Conservation (phyloP, 2,113 vertebrate genomes). For the mouse (Mus musculus) region DNA sequence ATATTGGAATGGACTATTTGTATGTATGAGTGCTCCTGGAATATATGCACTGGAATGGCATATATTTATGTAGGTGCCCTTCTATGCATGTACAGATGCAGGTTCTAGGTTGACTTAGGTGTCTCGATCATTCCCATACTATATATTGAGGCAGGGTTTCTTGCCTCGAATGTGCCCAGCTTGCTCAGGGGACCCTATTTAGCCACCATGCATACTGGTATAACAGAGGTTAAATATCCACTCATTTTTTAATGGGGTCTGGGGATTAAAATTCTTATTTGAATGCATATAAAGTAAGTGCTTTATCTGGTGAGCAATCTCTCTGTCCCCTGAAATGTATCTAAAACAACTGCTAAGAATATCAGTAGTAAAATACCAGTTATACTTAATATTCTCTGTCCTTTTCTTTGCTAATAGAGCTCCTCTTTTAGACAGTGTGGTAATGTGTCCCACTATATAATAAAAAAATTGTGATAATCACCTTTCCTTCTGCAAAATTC, state of each 20-base stretch:
- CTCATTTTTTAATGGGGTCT: background rate
- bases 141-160: background rate
- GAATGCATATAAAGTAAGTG: background rate
- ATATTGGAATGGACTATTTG: background rate
- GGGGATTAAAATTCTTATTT: background rate
- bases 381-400: background rate
- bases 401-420: background rate
- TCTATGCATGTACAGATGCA: background rate
- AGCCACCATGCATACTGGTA: background rate
- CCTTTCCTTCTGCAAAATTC: background rate
- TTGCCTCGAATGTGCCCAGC: background rate
- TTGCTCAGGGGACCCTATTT: background rate
- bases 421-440: background rate
- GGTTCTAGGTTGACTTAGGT: background rate
- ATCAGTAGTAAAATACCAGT: background rate
- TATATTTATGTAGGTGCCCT: background rate
- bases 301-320: background rate
- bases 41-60: background rate
- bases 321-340: background rate
- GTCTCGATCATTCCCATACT: background rate
- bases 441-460: background rate
- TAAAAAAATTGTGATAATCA: background rate
- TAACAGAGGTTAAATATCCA: background rate
- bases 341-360: conserved; percentile 21
- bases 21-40: background rate